Evolutionary conservation across 2,113 vertebrate species (phyloP).

Genomic region (Thalassoma bifasciatum): DNA sequence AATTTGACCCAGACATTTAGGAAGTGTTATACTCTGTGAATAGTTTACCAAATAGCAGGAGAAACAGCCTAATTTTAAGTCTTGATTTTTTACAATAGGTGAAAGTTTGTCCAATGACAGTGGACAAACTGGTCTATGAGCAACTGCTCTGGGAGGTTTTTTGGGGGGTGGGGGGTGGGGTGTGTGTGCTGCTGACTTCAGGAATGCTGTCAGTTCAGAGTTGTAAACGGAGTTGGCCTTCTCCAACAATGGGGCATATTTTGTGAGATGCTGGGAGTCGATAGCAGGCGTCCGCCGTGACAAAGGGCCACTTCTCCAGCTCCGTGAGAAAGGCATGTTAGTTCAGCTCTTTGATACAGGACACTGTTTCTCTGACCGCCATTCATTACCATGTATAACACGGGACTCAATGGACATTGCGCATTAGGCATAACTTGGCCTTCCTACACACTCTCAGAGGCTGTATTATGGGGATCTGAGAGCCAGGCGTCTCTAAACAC

Average conservation of each 20-base stretch:
- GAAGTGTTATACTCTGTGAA: too few species aligned
- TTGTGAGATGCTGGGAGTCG: slow-evolving; percentile 78
- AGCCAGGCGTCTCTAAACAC: slow-evolving; percentile 58
- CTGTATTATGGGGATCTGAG: slow-evolving; percentile 50
- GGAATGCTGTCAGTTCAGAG: slow-evolving; percentile 75
- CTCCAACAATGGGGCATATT: slow-evolving; percentile 83
- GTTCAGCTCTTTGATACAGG: slow-evolving; percentile 86
- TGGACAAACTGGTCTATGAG: slow-evolving; percentile 9
- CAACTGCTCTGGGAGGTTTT: slow-evolving; percentile 24
- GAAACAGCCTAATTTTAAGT: too few species aligned
- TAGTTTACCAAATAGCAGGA: too few species aligned
- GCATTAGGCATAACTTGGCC: slow-evolving; percentile 90
- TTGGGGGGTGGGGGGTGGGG: slow-evolving; percentile 45
- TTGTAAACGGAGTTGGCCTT: slow-evolving; percentile 81
- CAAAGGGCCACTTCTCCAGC: slow-evolving; percentile 83
- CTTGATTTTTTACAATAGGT: too few species aligned
- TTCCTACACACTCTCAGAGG: slow-evolving; percentile 80
- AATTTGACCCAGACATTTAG: too few species aligned
- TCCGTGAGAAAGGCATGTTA: slow-evolving; percentile 90
- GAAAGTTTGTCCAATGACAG: too few species aligned
- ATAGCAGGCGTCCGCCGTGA: slow-evolving; percentile 78
- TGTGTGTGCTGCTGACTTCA: slow-evolving; percentile 56
- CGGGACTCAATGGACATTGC: slow-evolving; percentile 91
- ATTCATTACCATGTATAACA: slow-evolving; percentile 94
- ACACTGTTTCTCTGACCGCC: slow-evolving; percentile 91